Percentiles rank a stretch among this genome's conserved stretches.
Evolutionary conservation across 2,888 invertebrate genomes (phyloP).

Genomic region (Mesorhabditis spiculigera): DNA sequence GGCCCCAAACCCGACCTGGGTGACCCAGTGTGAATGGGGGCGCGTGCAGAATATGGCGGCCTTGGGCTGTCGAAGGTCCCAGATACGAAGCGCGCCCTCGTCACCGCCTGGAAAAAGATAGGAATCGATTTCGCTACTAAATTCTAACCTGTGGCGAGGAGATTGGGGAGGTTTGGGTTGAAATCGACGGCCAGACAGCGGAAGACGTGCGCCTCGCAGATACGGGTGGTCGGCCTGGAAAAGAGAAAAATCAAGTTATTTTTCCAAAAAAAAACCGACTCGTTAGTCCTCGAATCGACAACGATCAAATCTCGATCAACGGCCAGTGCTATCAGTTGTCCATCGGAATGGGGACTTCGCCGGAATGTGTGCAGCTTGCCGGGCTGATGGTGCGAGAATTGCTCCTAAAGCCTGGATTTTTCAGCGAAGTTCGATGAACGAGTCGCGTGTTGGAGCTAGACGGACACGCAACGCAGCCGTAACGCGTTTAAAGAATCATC

Average conservation of each 20-base stretch:
- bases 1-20: slow-evolving; percentile 37
- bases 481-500: too few species aligned
- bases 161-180: slow-evolving; percentile 80
- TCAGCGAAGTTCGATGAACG: too few species aligned
- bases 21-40: slow-evolving; percentile 64
- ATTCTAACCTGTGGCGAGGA: slow-evolving; percentile 12
- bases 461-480: too few species aligned
- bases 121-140: not conserved
- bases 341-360: slow-evolving; percentile 92
- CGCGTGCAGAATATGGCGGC: slow-evolving; percentile 71
- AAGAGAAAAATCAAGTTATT: too few species aligned
- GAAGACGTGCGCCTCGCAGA: slow-evolving; percentile 83
- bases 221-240: slow-evolving; percentile 72
- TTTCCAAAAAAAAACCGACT: not conserved
- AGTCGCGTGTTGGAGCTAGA: too few species aligned
- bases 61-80: slow-evolving; percentile 79
- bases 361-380: slow-evolving; percentile 70
- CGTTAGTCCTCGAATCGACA: slow-evolving; percentile 75
- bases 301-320: slow-evolving; percentile 81
- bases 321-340: slow-evolving; percentile 78
- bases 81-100: slow-evolving; percentile 88
- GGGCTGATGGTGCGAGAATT: too few species aligned
- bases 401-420: too few species aligned
- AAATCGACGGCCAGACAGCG: slow-evolving; percentile 86
- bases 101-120: slow-evolving; percentile 76